A percentile compares a stretch with the other conserved stretches of the same genome.
phyloP scores from a whole-genome alignment of 2,113 vertebrate genomes.

The Herpetotheres cachinnans region DNA sequence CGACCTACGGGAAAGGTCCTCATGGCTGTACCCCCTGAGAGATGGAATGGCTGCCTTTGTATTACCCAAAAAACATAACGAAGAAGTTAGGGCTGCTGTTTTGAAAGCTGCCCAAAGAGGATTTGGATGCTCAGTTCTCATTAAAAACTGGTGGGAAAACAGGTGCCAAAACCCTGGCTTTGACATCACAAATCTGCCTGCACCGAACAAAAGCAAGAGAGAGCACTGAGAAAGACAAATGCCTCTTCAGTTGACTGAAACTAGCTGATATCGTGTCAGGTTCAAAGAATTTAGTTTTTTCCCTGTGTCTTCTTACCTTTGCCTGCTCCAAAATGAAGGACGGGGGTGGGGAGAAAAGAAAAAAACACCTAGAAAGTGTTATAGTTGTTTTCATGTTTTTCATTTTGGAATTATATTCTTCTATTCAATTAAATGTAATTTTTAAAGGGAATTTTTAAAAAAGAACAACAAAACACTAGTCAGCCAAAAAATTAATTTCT shows the following conservation, averaged over 20 bases:
- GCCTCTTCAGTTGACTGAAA: neutral
- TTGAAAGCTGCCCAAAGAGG: neutral
- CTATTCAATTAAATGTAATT: neutral
- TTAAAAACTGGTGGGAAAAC: neutral
- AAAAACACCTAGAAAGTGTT: neutral
- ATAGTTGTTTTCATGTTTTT: neutral
- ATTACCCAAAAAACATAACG: neutral
- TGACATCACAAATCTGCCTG: neutral
- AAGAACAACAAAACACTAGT: neutral
- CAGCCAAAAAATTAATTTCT: neutral
- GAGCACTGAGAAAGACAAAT: neutral
- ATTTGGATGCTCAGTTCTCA: neutral
- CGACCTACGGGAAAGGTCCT: neutral
- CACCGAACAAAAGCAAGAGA: neutral
- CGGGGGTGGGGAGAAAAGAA: neutral
- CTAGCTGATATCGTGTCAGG: neutral
- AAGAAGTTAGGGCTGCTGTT: neutral
- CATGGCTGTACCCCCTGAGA: fast-evolving
- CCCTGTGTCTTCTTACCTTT: neutral
- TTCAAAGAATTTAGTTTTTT: neutral
- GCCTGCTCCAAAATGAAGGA: neutral
- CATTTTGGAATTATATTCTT: neutral
- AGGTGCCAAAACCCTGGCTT: neutral
- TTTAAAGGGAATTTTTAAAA: neutral
- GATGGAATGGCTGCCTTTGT: neutral